Evolutionary conservation across 2,888 invertebrate species (phyloP), one percentile per base, ranked within the genome.

Genomic region (Lathronympha strigana): DNA sequence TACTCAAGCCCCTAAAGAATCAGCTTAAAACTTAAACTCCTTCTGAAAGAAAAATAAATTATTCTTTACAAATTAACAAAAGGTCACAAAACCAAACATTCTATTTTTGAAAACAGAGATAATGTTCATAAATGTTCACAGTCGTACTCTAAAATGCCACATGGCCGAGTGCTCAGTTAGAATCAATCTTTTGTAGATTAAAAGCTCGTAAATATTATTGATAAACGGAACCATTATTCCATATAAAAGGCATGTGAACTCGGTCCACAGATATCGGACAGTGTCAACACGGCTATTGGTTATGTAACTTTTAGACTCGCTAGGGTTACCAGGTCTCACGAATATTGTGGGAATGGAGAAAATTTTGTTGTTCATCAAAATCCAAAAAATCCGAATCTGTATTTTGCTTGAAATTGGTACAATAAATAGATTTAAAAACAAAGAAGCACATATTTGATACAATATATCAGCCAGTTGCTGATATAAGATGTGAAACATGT

Each of bases 131-230:
- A 21, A 69, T 69, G 31, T 62, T 33, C 28, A 62, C 61, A 43
- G 43, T 62, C 53, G 53, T 40, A 43, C 53, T 21, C 13, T 43
- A 49, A 49, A 38, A 28, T n/a, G 31, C 60, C 78, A 81, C 74
- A 74, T 74, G 72, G 77, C 72, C 71, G 79, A 79, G 76, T 72
- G 71, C 70, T 72, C 74, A 77, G 79, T 81, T 80, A 75, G 76
- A 80, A 70, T 75, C 75, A 79, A 78, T 78, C 76, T 76, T 76
- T 82, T 73, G 77, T 77, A 79, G 78, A 83, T 81, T 80, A 76
- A 77, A 75, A 75, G 69, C 72, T 80, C 80, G 78, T 84, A 83
- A 84, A 83, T 82, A 82, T 81, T 79, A 70, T 69, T 76, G 81
- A 84, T 84, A 86, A 81, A 79, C 73, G 76, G 63, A 76, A 71